Evolutionary conservation across 2,797 vertebrate genomes (phyloP).

Genomic region (Scyliorhinus canicula): DNA sequence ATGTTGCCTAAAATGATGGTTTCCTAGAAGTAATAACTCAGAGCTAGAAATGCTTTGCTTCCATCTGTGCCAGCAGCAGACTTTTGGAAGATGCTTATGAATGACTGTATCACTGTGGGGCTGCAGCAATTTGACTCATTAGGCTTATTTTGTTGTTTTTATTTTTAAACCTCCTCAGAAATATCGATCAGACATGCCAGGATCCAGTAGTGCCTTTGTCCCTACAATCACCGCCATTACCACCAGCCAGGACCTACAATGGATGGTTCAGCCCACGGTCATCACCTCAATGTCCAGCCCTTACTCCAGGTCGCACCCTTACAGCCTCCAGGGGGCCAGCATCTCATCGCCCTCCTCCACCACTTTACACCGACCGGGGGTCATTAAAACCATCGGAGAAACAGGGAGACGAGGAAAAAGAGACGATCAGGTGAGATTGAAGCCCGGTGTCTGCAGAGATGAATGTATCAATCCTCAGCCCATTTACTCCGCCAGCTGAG

Average conservation of each 20-base stretch:
- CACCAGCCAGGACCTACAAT: slow-evolving; percentile 98
- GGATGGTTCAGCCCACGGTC: slow-evolving; percentile 99
- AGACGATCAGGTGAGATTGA: slow-evolving; percentile 82
- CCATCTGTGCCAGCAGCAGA: not conserved
- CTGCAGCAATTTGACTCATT: not conserved
- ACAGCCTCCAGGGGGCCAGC: slow-evolving; percentile 76
- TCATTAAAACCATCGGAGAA: slow-evolving; percentile 93
- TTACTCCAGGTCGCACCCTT: slow-evolving; percentile 85
- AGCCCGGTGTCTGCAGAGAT: not conserved
- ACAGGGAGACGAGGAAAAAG: slow-evolving; percentile 81
- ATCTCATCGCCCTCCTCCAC: slow-evolving; percentile 67
- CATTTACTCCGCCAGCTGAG: not conserved
- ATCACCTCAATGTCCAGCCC: slow-evolving; percentile 99
- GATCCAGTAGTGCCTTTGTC: slow-evolving; percentile 96
- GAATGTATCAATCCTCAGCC: not conserved
- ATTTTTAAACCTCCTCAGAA: slow-evolving; percentile 61
- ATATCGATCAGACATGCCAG: slow-evolving; percentile 97
- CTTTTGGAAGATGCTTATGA: not conserved
- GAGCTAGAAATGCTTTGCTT: not conserved
- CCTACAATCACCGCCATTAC: slow-evolving; percentile 99
- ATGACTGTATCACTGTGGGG: not conserved
- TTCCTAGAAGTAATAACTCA: not conserved
- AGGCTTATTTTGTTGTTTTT: not conserved
- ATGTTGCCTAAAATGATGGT: not conserved
- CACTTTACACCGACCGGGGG: slow-evolving; percentile 79